A percentile compares a stretch with the other conserved stretches of the same genome.
Conservation (phyloP, 1,140 invertebrate species). For the Hypsibius dujardini region DNA sequence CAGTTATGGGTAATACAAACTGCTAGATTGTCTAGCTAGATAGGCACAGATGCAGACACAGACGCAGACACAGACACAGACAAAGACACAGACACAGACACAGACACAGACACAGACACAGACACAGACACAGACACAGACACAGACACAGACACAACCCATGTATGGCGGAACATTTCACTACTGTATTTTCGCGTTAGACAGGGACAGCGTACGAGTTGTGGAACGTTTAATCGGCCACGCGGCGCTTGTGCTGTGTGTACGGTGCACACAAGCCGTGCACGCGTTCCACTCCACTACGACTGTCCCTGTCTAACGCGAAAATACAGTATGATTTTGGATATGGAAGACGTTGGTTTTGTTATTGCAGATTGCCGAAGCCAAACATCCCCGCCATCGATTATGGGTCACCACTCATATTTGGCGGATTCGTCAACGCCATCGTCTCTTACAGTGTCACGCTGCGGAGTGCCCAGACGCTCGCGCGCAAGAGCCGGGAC, state of each 20-base stretch:
- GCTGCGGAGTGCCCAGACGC: background rate
- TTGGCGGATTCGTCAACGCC: background rate
- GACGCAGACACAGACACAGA: background rate
- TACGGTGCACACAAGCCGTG: background rate
- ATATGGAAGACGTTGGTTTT: background rate
- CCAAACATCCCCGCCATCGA: background rate
- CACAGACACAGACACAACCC: no score
- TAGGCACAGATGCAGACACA: background rate
- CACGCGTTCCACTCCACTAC: background rate
- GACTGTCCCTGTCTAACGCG: background rate
- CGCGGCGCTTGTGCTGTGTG: no score
- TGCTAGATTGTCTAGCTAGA: background rate
- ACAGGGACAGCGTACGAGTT: no score
- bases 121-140: no score
- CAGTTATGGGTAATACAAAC: conserved; percentile 2
- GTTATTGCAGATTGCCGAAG: background rate
- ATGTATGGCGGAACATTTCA: no score
- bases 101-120: no score
- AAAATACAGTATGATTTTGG: no score
- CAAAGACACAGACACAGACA: no score
- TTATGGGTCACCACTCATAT: background rate
- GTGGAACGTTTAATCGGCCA: no score
- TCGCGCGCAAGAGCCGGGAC: background rate
- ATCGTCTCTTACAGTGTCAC: background rate
- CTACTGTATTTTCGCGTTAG: no score